phyloP scores from a whole-genome alignment of 2,797 vertebrate species.

The Scomberomorus guttatus region DNA sequence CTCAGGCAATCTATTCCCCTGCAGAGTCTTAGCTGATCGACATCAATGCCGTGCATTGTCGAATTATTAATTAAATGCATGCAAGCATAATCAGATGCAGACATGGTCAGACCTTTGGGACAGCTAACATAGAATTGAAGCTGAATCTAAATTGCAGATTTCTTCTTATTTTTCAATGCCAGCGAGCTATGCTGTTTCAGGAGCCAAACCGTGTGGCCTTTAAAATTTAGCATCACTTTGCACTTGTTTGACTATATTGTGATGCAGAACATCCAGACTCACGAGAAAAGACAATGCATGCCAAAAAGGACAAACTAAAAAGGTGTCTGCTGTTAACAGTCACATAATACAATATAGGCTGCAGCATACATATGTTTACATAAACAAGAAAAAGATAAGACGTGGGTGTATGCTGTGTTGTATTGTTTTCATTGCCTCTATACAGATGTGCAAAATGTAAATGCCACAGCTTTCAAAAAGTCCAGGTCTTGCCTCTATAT shows the following conservation, averaged over 20 bases:
- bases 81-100: conserved; percentile 80
- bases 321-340: conserved; percentile 9
- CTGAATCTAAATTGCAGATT: conserved; percentile 80
- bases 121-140: conserved; percentile 63
- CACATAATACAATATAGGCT: not conserved
- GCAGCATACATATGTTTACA: conserved; percentile 35
- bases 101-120: conserved; percentile 75
- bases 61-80: conserved; percentile 82
- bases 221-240: conserved; percentile 67
- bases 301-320: conserved; percentile 15
- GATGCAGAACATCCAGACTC: conserved; percentile 47
- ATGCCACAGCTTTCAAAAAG: conserved; percentile 80
- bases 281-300: not conserved
- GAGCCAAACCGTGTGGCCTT: conserved; percentile 45
- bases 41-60: conserved; percentile 77
- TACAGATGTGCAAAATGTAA: conserved; percentile 69
- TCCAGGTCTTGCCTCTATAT: conserved; percentile 71
- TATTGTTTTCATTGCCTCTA: conserved; percentile 37
- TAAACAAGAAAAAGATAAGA: conserved; percentile 22
- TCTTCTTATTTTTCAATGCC: conserved; percentile 63
- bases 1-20: conserved; percentile 76
- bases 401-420: conserved; percentile 32
- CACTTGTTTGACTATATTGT: conserved; percentile 62
- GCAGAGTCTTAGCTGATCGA: conserved; percentile 72
- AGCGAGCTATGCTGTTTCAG: conserved; percentile 53